phyloP scores from a whole-genome alignment of 1,140 invertebrate species.

The Drosophila nasuta region DNA sequence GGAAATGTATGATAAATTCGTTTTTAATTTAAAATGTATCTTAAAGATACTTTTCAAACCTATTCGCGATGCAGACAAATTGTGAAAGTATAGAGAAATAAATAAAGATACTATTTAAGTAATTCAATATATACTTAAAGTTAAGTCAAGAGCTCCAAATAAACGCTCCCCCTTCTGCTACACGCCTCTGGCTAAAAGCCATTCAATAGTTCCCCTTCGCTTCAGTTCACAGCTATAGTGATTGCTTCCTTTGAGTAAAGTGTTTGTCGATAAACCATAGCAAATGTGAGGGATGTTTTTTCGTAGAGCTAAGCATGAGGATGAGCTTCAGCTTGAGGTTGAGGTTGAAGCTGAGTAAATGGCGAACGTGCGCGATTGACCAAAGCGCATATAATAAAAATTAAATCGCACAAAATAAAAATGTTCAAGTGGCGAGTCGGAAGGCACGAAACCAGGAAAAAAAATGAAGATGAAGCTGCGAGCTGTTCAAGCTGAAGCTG shows the following conservation, averaged over 20 bases:
- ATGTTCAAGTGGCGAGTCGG: conserved; percentile 50
- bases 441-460: conserved; percentile 35
- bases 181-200: conserved; percentile 23
- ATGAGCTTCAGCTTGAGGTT: not conserved
- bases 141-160: no score
- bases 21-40: no score
- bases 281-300: conserved; percentile 59
- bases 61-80: no score
- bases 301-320: conserved; percentile 5
- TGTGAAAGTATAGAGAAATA: no score
- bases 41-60: no score
- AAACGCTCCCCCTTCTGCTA: not conserved
- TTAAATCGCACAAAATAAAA: conserved; percentile 80
- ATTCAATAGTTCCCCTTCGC: conserved; percentile 44
- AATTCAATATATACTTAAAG: no score
- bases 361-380: conserved; percentile 65
- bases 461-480: conserved; percentile 12
- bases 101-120: no score
- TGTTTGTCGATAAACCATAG: conserved; percentile 75
- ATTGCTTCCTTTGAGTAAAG: conserved; percentile 60
- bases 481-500: not conserved
- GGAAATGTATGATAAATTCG: no score
- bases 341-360: not conserved
- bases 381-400: conserved; percentile 79
- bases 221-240: conserved; percentile 12